A percentile compares a stretch with the other conserved stretches of the same genome.
phyloP scores from a whole-genome alignment of 1,140 invertebrate species.

The Drosophila mayri region DNA sequence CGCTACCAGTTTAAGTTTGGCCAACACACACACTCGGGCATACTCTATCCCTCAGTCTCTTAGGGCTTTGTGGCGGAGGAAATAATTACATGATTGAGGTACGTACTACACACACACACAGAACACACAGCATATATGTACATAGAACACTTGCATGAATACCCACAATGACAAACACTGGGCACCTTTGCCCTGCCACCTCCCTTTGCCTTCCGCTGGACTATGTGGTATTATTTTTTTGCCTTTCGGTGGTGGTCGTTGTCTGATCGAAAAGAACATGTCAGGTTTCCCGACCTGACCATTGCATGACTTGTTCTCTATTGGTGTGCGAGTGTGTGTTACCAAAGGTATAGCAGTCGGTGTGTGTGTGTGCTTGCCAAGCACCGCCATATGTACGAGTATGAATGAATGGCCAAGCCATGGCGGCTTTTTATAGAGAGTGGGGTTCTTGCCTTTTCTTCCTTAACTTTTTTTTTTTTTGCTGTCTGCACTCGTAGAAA shows the following conservation, averaged over 20 bases:
- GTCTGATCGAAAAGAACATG: conserved; percentile 81
- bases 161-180: conserved; percentile 54
- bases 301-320: conserved; percentile 66
- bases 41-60: conserved; percentile 23
- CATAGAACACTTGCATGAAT: conserved; percentile 35
- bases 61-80: conserved; percentile 67
- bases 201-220: not conserved
- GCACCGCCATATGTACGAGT: conserved; percentile 51
- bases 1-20: conserved; percentile 55
- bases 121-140: conserved; percentile 12
- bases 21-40: conserved; percentile 1
- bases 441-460: conserved; percentile 58
- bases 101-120: conserved; percentile 66
- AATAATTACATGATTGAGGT: conserved; percentile 85
- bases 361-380: conserved; percentile 43
- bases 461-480: conserved; percentile 7
- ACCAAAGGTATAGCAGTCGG: not conserved
- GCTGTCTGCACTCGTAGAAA: conserved; percentile 9
- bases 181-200: conserved; percentile 2
- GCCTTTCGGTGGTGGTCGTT: conserved; percentile 53
- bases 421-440: conserved; percentile 71
- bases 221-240: conserved; percentile 22
- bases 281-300: conserved; percentile 64
- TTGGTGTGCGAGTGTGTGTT: conserved; percentile 12
- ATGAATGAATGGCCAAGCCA: conserved; percentile 54